A percentile compares a stretch with the other conserved stretches of the same genome.
Evolutionary conservation across 1,140 invertebrate genomes (phyloP).

Genomic region (Nasonia longicornis): DNA sequence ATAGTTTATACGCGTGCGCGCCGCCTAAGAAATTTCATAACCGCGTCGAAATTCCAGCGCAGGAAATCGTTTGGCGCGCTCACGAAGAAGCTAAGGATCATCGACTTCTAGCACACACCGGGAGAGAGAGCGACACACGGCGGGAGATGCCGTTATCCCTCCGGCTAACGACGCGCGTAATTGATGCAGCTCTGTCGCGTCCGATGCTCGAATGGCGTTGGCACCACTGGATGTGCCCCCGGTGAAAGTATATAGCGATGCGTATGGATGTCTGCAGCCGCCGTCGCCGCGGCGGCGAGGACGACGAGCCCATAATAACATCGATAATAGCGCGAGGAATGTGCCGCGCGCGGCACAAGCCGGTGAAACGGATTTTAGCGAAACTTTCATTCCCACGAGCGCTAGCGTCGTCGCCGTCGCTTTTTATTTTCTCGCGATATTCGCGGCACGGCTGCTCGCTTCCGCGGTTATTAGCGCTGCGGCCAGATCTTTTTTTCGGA

Average conservation of each 20-base stretch:
- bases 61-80: slow-evolving; percentile 28
- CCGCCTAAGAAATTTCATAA: slow-evolving; percentile 39
- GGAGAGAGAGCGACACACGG: not conserved
- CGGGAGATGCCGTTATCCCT: slow-evolving; percentile 28
- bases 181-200: slow-evolving; percentile 36
- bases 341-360: too few relatives aligned
- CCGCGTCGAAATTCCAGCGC: slow-evolving; percentile 40
- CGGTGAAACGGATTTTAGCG: slow-evolving; percentile 29
- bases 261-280: not conserved
- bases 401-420: not conserved
- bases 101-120: slow-evolving; percentile 27
- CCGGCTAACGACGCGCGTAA: slow-evolving; percentile 40
- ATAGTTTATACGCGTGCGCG: not conserved
- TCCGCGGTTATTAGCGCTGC: slow-evolving; percentile 11
- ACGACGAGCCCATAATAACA: slow-evolving; percentile 24
- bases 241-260: slow-evolving; percentile 35
- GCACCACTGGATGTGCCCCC: not conserved
- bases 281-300: not conserved
- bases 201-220: not conserved
- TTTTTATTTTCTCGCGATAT: not conserved
- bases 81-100: slow-evolving; percentile 30
- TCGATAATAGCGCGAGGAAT: slow-evolving; percentile 34
- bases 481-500: not conserved
- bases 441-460: not conserved
- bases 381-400: slow-evolving; percentile 34